Conservation (phyloP, 2,888 invertebrate species). For the Drosophila atroscutellata region DNA sequence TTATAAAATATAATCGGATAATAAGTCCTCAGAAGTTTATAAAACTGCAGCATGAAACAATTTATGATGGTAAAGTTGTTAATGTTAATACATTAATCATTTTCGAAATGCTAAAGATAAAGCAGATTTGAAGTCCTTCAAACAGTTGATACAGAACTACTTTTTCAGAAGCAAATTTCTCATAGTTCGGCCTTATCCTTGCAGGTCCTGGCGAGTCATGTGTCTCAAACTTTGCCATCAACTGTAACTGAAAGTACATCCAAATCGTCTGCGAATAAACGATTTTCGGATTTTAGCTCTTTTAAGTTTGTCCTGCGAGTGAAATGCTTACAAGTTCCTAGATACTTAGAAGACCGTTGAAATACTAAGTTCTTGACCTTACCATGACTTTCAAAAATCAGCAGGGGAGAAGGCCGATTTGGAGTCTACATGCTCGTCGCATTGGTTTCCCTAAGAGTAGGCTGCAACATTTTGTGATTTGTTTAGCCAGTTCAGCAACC, state of each 20-base stretch:
- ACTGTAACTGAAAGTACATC: not conserved
- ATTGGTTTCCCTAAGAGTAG: not conserved
- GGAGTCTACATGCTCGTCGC: not conserved
- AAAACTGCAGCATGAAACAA: not conserved
- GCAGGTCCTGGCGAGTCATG: not conserved
- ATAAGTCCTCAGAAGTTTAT: not conserved
- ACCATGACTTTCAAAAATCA: not conserved
- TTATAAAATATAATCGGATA: not conserved
- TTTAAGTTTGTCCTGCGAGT: not conserved
- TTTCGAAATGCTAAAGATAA: not conserved
- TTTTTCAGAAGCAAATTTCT: accelerated
- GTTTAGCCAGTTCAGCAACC: not conserved
- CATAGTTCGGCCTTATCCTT: not conserved
- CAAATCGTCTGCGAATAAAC: not conserved
- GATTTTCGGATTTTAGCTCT: not conserved
- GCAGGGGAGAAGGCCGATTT: too few species aligned
- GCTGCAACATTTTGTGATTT: not conserved
- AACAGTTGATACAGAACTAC: not conserved
- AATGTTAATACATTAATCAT: not conserved
- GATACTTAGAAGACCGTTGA: not conserved
- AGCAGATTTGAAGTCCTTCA: not conserved
- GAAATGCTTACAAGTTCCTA: not conserved
- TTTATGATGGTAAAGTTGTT: not conserved
- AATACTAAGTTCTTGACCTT: not conserved
- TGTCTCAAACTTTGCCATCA: not conserved